Evolutionary conservation across 2,113 vertebrate species (phyloP), one percentile per base, ranked within the genome.

Genomic region (Coregonus clupeaformis): DNA sequence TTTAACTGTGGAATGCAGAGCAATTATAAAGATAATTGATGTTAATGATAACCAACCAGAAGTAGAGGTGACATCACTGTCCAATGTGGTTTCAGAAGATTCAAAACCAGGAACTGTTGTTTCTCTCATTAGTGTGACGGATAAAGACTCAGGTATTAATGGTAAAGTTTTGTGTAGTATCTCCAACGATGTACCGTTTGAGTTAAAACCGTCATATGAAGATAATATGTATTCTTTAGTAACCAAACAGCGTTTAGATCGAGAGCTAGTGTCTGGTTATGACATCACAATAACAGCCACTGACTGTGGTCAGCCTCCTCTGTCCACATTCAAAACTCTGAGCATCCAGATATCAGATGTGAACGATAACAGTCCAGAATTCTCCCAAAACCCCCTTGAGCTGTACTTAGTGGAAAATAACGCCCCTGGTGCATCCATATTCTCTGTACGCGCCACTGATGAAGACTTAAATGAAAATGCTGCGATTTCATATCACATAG

Each of bases 361-460:
- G n/a, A 93, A 93, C 68, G 92, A 93, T 9, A 93, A 91, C 32
- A 25, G 1, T 0, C 91, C 91, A 13, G 25, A 81, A n/a, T 92
- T 86, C 78, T 7, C 22, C 0, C 25, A 88, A 0, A 84, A 77
- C 76, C 91, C 87, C 1, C 13, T 88, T n/a, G 84, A 88, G 55
- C 36, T 92, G 4, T 94, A 91, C 14, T 6, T 93, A 60, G 1
- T 30, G 24, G 91, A 93, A 5, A 93, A 92, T 57, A 92, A 92
- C 3, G 57, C 55, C 0, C 83, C 90, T 2, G 90, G 90, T 0
- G 72, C 71, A 0, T 25, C 73, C 0, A 88, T 92, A 57, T 83
- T 85, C 72, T 84, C 84, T 20, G 83, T 92, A 0, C 86, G 74
- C 11, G 91, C 90, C 5, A 67, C 47, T 0, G 92, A 93, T 80